Conservation (phyloP, 2,888 invertebrate genomes). For the Schizaphis graminum region DNA sequence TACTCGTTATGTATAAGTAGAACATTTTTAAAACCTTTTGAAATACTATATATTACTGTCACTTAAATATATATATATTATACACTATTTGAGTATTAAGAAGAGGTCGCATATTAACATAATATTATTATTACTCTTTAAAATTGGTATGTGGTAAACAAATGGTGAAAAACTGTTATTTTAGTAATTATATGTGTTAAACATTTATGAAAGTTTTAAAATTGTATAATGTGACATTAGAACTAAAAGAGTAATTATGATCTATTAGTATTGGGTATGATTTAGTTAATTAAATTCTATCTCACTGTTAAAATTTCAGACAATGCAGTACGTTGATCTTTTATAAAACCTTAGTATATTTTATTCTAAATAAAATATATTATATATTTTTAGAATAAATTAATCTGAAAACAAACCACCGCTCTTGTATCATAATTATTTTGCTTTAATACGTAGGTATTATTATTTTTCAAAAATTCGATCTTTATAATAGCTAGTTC, state of each 20-base stretch:
- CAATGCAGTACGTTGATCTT: neutral
- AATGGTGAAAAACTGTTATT: neutral
- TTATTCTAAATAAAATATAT: too few relatives aligned
- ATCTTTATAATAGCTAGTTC: neutral
- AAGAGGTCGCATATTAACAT: constrained; percentile 31
- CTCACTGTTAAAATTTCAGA: neutral
- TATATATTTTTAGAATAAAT: neutral
- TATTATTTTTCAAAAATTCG: neutral
- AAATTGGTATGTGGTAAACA: neutral
- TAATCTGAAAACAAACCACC: neutral
- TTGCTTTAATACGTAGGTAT: neutral
- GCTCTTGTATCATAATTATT: neutral
- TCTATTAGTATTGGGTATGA: neutral
- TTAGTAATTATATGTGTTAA: neutral
- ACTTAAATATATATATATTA: neutral
- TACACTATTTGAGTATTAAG: neutral
- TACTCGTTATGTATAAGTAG: neutral
- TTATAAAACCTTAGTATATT: neutral
- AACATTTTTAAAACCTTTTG: constrained; percentile 23
- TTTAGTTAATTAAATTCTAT: neutral
- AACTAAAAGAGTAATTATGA: neutral
- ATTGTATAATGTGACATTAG: neutral
- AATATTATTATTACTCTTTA: constrained; percentile 20
- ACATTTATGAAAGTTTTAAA: neutral
- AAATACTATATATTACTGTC: neutral